Base-by-base conservation (phyloP, 2,888 invertebrate genomes). In the Noctua fimbriata region DNA sequence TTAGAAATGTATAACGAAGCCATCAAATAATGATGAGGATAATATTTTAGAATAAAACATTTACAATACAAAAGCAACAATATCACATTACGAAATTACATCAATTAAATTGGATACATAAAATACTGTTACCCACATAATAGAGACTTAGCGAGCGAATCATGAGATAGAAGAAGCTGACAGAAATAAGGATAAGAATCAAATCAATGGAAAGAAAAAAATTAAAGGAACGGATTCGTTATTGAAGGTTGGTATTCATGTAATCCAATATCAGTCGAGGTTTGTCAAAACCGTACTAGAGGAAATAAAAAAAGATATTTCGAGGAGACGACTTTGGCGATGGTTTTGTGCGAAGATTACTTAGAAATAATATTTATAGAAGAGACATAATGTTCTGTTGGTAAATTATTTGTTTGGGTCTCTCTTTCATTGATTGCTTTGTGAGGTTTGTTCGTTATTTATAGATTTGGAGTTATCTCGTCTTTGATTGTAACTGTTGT, bases 251-350 rank as follows among this genome's bases (percentile, higher is more conserved):
- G 75, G 78, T 76, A 85, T 82, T 85, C 78, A 69, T 77, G 81
- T 87, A 88, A 89, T 87, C 87, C 82, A 88, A 89, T 89, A 88
- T 82, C 76, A 69, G 73, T 60, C 58, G 69, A 69, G 75, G 78
- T 89, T 86, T 86, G 71, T 74, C 73, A 87, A 88, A 84, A 81
- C 49, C 63, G 79, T 81, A 75, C 73, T 87, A 73, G 49, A 78
- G 60, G 76, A 79, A 79, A 83, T 77, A 77, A 72, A 84, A 84
- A 82, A 81, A 83, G 69, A 76, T 81, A 78, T 83, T 83, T 84
- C 78, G 72, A 47, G 28, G 71, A 69, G 84, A 73, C 65, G 73
- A 65, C 67, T 63, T 41, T 67, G 71, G 63, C 49, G 66, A 74
- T 82, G 84, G 77, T 69, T 80, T 86, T 72, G 47, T 58, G 71